Evolutionary conservation across 2,113 vertebrate genomes (phyloP).

Genomic region (Sardina pilchardus): DNA sequence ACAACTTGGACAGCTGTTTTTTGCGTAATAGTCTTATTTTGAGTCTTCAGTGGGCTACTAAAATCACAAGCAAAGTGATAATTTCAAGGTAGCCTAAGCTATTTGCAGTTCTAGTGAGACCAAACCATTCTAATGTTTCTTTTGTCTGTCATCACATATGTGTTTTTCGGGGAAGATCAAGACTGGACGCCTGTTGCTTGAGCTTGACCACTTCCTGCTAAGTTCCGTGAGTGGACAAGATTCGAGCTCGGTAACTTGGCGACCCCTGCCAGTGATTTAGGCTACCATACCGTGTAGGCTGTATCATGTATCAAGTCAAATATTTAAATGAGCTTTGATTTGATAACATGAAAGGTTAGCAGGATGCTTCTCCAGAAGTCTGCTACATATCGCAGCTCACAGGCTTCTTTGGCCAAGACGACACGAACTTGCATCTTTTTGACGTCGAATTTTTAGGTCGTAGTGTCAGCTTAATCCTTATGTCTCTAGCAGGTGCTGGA

Average conservation of each 20-base stretch:
- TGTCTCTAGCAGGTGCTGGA: conserved; percentile 30
- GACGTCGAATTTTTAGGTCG: neutral
- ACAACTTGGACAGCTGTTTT: neutral
- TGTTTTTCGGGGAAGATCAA: neutral
- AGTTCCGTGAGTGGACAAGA: neutral
- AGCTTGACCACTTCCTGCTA: neutral
- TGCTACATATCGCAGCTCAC: too few species aligned
- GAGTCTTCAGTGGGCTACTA: neutral
- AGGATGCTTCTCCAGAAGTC: neutral
- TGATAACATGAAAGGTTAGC: too few species aligned
- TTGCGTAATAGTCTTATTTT: neutral
- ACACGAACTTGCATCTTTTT: neutral
- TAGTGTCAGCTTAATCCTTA: neutral
- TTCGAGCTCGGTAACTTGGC: neutral
- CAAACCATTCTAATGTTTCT: neutral
- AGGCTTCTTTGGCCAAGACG: neutral
- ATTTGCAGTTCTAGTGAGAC: too few species aligned
- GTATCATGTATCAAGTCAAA: neutral
- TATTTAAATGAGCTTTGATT: too few species aligned
- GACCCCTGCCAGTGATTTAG: neutral
- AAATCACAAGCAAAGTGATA: neutral
- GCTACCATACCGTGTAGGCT: neutral
- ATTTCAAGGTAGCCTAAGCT: too few species aligned
- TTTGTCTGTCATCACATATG: neutral
- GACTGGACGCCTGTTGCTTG: neutral